Evolutionary conservation across 2,797 vertebrate species (phyloP), one percentile per base, ranked within the genome.

Genomic region (Euphonia xanthogaster): DNA sequence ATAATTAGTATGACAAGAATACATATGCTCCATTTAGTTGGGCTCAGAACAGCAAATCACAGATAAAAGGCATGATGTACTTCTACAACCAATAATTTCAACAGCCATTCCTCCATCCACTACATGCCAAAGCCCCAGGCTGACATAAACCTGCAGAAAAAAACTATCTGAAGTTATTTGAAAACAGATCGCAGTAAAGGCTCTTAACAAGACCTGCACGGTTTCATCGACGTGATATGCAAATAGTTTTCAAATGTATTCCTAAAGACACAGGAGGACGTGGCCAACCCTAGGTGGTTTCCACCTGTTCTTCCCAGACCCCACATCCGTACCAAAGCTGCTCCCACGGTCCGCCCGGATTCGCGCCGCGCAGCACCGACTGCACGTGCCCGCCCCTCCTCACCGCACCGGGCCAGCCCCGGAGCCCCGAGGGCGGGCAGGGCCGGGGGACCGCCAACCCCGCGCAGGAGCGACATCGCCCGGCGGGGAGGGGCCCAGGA

Each of bases 221-320:
- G 0, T 2, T 33, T 24, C 33, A 22, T 2, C 6, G 42, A 23
- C n/a, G 6, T 0, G 7, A 50, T 0, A 30, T 0, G 4, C 39
- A 31, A 50, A 40, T 0, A 72, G 20, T 3, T 65, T 65, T 28
- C n/a, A 33, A 12, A 33, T 66, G 13, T 24, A 28, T 11, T 40
- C 27, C 24, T 7, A 1, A 15, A 61, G 33, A 22, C 51, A 14
- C 19, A 1, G 23, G 11, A 31, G 60, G 8, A 30, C 3, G 25
- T 1, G 27, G 30, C 53, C 65, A 50, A 6, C 5, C 4, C 12
- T 3, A 1, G 18, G 6, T 0, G 45, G 30, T 17, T 42, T 44
- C 14, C 54, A 30, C 0, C 65, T 8, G 54, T 10, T 28, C 30
- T 45, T 20, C 25, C 10, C 28, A 4, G 4, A 2, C 7, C 11